Percentiles rank a stretch among this genome's conserved stretches.
phyloP scores from a whole-genome alignment of 1,140 invertebrate genomes.

The Lordiphosa mommai region DNA sequence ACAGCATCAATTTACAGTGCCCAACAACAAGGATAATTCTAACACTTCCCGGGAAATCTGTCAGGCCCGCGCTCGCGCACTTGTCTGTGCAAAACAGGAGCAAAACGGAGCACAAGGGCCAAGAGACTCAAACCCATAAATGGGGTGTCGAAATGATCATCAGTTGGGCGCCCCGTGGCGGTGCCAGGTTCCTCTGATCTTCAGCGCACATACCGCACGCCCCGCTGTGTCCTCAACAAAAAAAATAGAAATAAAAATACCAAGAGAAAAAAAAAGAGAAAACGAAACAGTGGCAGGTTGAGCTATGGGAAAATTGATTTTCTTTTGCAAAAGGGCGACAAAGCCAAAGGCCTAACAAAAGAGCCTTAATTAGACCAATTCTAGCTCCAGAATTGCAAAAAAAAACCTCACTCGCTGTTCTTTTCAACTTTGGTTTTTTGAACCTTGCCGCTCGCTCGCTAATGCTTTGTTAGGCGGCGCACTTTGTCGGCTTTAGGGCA shows the following conservation, averaged over 20 bases:
- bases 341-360: background rate
- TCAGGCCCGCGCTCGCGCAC: constrained; percentile 12
- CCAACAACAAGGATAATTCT: constrained; percentile 31
- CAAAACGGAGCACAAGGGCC: constrained; percentile 9
- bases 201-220: constrained; percentile 12
- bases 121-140: constrained; percentile 22
- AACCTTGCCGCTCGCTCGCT: constrained; percentile 2
- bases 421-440: constrained; percentile 4
- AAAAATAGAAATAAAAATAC: no score
- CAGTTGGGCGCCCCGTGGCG: constrained; percentile 34
- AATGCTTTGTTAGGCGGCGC: background rate
- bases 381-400: no score
- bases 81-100: constrained; percentile 13
- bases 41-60: constrained; percentile 47
- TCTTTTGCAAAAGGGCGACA: constrained; percentile 4
- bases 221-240: background rate
- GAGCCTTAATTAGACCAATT: constrained; percentile 5
- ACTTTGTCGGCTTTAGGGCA: background rate
- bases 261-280: background rate
- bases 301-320: constrained; percentile 4
- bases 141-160: constrained; percentile 57
- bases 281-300: constrained; percentile 5
- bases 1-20: constrained; percentile 30
- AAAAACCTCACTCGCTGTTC: background rate
- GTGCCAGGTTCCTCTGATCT: constrained; percentile 21